Evolutionary conservation across 2,113 vertebrate species (phyloP), one percentile per base, ranked within the genome.

Genomic region (Cyanoderma ruficeps): DNA sequence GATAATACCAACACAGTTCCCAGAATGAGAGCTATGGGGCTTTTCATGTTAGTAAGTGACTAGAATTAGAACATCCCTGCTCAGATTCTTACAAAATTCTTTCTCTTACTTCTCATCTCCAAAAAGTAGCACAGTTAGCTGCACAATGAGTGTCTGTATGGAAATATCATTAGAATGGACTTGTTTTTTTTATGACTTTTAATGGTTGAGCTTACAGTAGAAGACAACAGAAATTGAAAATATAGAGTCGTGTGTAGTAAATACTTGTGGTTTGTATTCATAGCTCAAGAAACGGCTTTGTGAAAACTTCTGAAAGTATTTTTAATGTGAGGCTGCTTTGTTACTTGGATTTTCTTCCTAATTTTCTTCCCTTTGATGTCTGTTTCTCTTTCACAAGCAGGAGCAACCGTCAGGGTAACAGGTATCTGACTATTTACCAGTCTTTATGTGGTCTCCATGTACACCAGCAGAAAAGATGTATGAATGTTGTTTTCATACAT

Each of bases 321-420:
- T 91, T 74, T 84, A 91, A 94, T 37, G 11, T 84, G 64, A 82
- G 92, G 69, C 89, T 94, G 91, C 72, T 78, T 91, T 83, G 87
- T 96, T 85, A 84, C 94, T 96, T 86, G 82, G 76, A 93, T 97
- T 97, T 97, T 97, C 97, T 97, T 97, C 91, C 97, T 98, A 97
- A 98, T 95, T 78, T 90, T 98, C 97, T 98, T 97, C 97, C 97
- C 96, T 98, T 98, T 99, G 98, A 98, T 98, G 91, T 99, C 98
- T 99, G 97, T 99, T 98, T 98, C 74, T 98, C 97, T 98, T 96
- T 98, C 98, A 98, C 98, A 99, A 99, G 99, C 99, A 98, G 99
- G 99, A 99, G 99, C 99, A 99, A 98, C 98, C 99, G 15, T 99
- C 99, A 99, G 99, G 99, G 98, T 99, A 98, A 99, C 98, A 99